Base-by-base conservation (phyloP, 2,888 invertebrate genomes). In the Andrena minutula region DNA sequence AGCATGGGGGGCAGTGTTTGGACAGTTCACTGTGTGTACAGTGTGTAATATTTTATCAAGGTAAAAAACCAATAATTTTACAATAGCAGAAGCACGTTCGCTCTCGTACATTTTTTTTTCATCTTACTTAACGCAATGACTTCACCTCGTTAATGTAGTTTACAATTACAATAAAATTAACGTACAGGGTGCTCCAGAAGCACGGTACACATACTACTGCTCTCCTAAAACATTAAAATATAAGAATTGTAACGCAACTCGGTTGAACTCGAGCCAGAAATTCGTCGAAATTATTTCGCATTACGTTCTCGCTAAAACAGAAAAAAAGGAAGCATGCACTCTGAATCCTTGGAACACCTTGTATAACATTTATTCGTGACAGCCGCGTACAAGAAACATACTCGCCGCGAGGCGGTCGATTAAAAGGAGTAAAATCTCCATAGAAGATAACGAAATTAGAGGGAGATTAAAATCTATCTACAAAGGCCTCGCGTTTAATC, bases 401-500 rank as follows among this genome's bases (percentile, higher is more conserved):
- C 20, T 70, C 65, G 58, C 63, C 49, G 41, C 58, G 26, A 79
- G 71, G 51, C 28, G n/a, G 56, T 70, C 26, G 28, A 60, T 69
- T 35, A 60, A 78, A 69, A 66, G 51, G 47, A 61, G 26, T 66
- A 58, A 64, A 56, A 66, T 64, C 16, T 10, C 51, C 23, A n/a
- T 28, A 68, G 41, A 61, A 61, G 53, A 61, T 61, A 61, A 68
- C 51, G 53, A 56, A 75, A 84, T 68, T 84, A 80, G 74, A 78
- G 83, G 75, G 72, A 83, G 80, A 88, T 89, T 85, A 88, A 89
- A 88, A 89, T 87, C 87, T 92, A 92, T 90, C 91, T 91, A 91
- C 91, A 92, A 90, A 91, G 90, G 89, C 89, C 91, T 87, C 89
- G 68, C 79, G 82, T 88, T 41, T 88, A 87, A 83, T 89, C 85